Conservation (phyloP, 2,113 vertebrate species). For the Cacatua alba region DNA sequence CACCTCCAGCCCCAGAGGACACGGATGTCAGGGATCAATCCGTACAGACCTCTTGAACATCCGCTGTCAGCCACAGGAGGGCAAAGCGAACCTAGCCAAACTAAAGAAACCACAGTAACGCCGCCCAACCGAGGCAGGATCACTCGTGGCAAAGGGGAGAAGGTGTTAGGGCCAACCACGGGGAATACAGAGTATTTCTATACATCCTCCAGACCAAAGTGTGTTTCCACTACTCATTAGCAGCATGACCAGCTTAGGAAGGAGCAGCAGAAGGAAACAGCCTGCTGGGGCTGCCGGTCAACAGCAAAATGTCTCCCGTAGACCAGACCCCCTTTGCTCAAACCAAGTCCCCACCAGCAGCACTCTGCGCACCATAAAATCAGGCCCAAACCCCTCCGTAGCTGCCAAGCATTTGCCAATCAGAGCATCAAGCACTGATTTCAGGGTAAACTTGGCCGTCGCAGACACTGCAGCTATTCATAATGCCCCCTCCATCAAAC, state of each 20-base stretch:
- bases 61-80: constrained; percentile 46
- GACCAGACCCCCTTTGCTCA: not conserved
- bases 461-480: constrained; percentile 29
- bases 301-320: not conserved
- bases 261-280: not conserved
- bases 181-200: not conserved
- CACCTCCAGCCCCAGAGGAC: not conserved
- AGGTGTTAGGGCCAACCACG: not conserved
- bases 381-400: not conserved
- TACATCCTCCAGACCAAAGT: not conserved
- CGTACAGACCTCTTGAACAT: not conserved
- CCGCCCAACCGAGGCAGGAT: not conserved
- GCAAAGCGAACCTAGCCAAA: not conserved
- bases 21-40: not conserved
- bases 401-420: not conserved
- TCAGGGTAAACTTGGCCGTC: not conserved
- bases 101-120: accelerated
- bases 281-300: accelerated
- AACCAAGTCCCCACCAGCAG: not conserved
- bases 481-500: constrained; percentile 37
- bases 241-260: not conserved
- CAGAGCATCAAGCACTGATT: not conserved
- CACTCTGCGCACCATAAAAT: not conserved
- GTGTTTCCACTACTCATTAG: accelerated
- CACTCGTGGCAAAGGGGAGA: not conserved